phyloP scores from a whole-genome alignment of 2,797 vertebrate genomes.

The Brotula barbata region DNA sequence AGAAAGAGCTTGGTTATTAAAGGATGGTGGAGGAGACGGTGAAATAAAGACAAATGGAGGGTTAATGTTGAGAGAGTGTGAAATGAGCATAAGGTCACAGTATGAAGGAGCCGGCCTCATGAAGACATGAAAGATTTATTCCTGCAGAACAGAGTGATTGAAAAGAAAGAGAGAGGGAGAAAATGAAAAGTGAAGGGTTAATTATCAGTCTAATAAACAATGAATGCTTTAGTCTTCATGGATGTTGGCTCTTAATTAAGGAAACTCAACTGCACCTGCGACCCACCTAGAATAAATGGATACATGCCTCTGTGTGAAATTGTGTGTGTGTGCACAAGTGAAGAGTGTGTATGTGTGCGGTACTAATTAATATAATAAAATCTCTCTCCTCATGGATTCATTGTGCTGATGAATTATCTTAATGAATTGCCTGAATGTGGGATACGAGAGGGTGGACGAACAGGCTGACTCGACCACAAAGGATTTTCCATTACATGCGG shows the following conservation, averaged over 20 bases:
- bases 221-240: constrained; percentile 57
- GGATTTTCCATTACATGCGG: neutral
- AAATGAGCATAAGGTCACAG: constrained; percentile 47
- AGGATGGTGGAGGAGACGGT: constrained; percentile 46
- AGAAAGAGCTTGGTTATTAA: constrained; percentile 50
- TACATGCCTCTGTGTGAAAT: constrained; percentile 30
- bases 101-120: constrained; percentile 35
- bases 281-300: constrained; percentile 53
- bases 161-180: constrained; percentile 54
- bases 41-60: constrained; percentile 67
- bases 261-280: constrained; percentile 70
- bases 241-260: constrained; percentile 71
- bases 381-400: constrained; percentile 61
- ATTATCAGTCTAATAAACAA: constrained; percentile 65
- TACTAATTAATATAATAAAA: constrained; percentile 65
- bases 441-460: neutral
- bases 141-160: constrained; percentile 48
- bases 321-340: constrained; percentile 13
- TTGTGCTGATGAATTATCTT: constrained; percentile 62
- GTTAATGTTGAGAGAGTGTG: constrained; percentile 60
- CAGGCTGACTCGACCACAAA: constrained; percentile 24
- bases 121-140: constrained; percentile 47
- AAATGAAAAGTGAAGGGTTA: constrained; percentile 56
- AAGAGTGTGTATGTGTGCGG: constrained; percentile 36
- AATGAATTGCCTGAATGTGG: constrained; percentile 56